phyloP scores from a whole-genome alignment of 2,113 vertebrate genomes.

The Hemiprocne comata region DNA sequence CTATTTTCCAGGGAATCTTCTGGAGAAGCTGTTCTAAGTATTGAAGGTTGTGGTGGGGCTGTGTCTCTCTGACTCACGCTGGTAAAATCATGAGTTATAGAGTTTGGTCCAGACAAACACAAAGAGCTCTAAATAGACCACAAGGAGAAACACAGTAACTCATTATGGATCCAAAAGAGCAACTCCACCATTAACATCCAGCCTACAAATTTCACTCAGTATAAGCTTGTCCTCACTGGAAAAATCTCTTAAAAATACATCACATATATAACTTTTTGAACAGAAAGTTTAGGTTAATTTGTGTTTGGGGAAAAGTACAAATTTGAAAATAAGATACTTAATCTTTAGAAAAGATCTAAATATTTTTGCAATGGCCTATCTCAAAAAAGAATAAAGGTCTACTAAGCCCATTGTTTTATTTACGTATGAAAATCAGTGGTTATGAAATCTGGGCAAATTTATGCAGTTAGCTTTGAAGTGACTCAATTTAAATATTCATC shows the following conservation, averaged over 20 bases:
- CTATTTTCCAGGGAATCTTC: constrained; percentile 83
- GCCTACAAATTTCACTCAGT: background rate
- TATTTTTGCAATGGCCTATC: background rate
- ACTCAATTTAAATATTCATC: background rate
- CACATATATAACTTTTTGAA: background rate
- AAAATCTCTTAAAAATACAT: background rate
- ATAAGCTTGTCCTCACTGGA: background rate
- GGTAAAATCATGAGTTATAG: constrained; percentile 78
- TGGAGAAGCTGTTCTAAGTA: constrained; percentile 82
- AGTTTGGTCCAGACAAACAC: constrained; percentile 84
- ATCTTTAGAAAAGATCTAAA: background rate
- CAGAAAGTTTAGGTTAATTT: background rate
- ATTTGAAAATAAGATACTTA: background rate
- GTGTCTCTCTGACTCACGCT: constrained; percentile 75
- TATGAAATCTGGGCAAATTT: background rate
- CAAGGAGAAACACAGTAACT: background rate
- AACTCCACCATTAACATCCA: background rate
- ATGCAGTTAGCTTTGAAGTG: background rate
- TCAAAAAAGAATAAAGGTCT: background rate
- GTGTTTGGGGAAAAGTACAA: background rate
- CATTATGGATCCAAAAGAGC: background rate
- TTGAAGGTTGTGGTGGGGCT: constrained; percentile 58
- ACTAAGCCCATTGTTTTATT: background rate
- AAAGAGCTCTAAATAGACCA: constrained; percentile 81
- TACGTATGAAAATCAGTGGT: background rate